Percentiles rank a stretch among this genome's conserved stretches.
phyloP scores from a whole-genome alignment of 2,888 invertebrate genomes.

The Drosophila koepferae region DNA sequence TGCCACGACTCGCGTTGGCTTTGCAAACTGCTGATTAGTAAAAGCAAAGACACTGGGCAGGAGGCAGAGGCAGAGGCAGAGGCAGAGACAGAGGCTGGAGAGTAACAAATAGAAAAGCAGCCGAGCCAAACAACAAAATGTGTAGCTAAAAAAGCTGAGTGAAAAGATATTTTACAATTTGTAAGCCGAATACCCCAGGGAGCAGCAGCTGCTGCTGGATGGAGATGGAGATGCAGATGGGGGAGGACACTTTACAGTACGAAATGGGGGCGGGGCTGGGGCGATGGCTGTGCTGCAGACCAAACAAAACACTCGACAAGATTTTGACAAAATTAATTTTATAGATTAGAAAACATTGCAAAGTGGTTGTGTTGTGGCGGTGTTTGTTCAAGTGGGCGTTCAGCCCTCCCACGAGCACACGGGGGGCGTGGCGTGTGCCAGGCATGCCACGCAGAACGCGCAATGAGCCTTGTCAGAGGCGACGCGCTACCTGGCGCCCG shows the following conservation, averaged over 20 bases:
- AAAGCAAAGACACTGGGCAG: constrained; percentile 14
- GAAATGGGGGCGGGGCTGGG: not conserved
- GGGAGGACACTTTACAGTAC: constrained; percentile 21
- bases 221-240: not conserved
- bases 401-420: not conserved
- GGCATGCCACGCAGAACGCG: constrained; percentile 11
- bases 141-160: constrained; percentile 48
- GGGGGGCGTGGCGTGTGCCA: not conserved
- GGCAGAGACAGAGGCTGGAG: not conserved
- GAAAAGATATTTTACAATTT: constrained; percentile 72
- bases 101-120: constrained; percentile 30
- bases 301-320: constrained; percentile 60
- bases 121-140: constrained; percentile 37
- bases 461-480: constrained; percentile 63
- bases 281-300: not conserved
- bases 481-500: constrained; percentile 36
- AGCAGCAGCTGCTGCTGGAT: not conserved
- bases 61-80: not conserved
- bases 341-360: constrained; percentile 74
- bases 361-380: constrained; percentile 11
- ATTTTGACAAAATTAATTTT: constrained; percentile 77
- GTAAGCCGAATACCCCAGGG: constrained; percentile 37
- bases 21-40: constrained; percentile 62
- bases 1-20: constrained; percentile 10
- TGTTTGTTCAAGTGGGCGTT: not conserved